A percentile compares a stretch with the other conserved stretches of the same genome.
These are phyloP conservation scores for Junonia oenone DNA, from an alignment of 2,888 invertebrate species.

Conservation along the genomic window DNA sequence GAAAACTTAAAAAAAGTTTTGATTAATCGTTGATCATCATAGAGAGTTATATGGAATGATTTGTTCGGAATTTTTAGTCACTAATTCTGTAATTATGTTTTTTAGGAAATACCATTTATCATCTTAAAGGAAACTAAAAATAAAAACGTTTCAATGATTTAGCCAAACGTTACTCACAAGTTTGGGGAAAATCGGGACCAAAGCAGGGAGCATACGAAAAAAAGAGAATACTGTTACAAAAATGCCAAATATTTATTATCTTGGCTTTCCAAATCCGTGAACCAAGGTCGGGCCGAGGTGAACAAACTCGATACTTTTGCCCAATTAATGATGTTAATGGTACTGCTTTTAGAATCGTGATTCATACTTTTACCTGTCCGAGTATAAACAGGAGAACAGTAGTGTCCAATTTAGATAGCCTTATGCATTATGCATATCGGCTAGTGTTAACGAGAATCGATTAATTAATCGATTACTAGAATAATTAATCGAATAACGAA, in stretches of 20 bases:
- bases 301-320: slow-evolving; percentile 23
- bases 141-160: neutral
- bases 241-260: slow-evolving; percentile 37
- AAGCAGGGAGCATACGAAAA: slow-evolving; percentile 27
- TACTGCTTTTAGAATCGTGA: slow-evolving; percentile 10
- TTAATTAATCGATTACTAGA: neutral
- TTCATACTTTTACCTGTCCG: slow-evolving; percentile 4
- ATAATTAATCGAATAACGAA: neutral
- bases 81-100: too few relatives aligned
- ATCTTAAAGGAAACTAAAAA: neutral
- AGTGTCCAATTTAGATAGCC: too few relatives aligned
- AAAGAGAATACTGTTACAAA: slow-evolving; percentile 39
- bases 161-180: neutral
- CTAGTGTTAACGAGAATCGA: neutral
- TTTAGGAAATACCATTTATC: too few relatives aligned
- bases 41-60: too few relatives aligned
- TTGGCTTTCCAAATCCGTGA: slow-evolving; percentile 40
- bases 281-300: slow-evolving; percentile 39
- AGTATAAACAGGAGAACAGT: neutral
- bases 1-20: too few relatives aligned
- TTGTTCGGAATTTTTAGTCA: too few relatives aligned
- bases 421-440: neutral
- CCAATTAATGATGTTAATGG: slow-evolving; percentile 25
- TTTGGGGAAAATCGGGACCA: slow-evolving; percentile 20
- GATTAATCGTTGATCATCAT: too few relatives aligned